Base-by-base conservation (phyloP, 2,888 invertebrate genomes). In the Parnassius apollo region DNA sequence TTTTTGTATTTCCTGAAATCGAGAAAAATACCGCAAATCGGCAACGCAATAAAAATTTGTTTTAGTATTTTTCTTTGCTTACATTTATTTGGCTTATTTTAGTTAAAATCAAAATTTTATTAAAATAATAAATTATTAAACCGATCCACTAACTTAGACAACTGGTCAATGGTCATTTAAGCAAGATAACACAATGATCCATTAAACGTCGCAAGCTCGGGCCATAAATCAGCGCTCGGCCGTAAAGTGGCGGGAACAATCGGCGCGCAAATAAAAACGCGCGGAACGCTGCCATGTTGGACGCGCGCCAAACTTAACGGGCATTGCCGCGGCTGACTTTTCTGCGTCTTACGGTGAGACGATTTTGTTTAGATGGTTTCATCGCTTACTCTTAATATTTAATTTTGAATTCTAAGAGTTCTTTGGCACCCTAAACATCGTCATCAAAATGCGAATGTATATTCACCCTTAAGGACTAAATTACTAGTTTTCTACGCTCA, bases 141-240 rank as follows among this genome's bases (percentile, higher is more conserved):
- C 49, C 9, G 9, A 18, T 49, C 49, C 42, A 11, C 48, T 44
- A 44, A 58, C 54, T 22, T 49, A 25, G 51, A 51, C 51, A 51
- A 22, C 22, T 51, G 51, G 25, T 51, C 51, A 22, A 10, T 51
- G 51, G 25, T 51, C 51, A 25, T 10, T 11, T 25, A 25, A 11
- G 25, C 11, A 13, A 57, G 57, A 57, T 48, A 57, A 48, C 35
- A 58, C 62, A 62, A 62, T 62, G 58, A 58, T 54, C 58, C 58
- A 50, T 62, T 49, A 49, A 58, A 54, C 42, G 58, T 55, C 57
- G 57, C 57, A 68, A 64, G 64, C 60, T 64, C 57, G 62, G 61
- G 60, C 63, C 67, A 69, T 71, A 70, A 72, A 72, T 72, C 68
- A 71, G 66, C 49, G 49, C 11, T 49, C 13, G 11, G 49, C 13